These are phyloP conservation scores for Ectemnius lituratus DNA, from an alignment of 2,888 invertebrate species.

Conservation along the genomic window DNA sequence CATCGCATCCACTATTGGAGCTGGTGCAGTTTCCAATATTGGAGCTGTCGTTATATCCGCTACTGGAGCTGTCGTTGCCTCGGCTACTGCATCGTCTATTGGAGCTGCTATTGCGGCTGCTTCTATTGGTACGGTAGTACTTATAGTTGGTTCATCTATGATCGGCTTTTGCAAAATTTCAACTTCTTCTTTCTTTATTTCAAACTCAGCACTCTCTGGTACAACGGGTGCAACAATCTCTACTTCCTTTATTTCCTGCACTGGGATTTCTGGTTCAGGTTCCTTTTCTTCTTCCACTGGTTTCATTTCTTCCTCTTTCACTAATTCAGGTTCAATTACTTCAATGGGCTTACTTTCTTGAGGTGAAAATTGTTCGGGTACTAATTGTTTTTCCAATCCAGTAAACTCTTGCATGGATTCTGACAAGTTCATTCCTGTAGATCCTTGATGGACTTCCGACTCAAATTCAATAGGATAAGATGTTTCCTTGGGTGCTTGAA, in stretches of 20 bases:
- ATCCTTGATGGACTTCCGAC: background rate
- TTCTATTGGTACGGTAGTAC: slow-evolving; percentile 39
- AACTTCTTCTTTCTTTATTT: background rate
- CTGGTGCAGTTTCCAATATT: too few species aligned
- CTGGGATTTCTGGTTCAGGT: background rate
- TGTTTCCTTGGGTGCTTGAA: slow-evolving; percentile 3
- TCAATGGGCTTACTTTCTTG: slow-evolving; percentile 17
- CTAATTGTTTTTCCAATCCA: slow-evolving; percentile 65
- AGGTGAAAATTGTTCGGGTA: slow-evolving; percentile 47
- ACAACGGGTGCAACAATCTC: slow-evolving; percentile 6
- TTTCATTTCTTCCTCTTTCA: background rate
- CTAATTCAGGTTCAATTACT: slow-evolving; percentile 1
- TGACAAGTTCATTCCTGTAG: slow-evolving; percentile 58
- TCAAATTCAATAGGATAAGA: background rate
- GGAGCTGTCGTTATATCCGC: too few species aligned
- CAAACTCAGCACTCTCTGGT: slow-evolving; percentile 33
- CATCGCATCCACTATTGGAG: too few species aligned
- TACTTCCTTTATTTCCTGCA: background rate
- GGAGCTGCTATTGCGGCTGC: slow-evolving; percentile 55
- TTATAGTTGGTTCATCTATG: background rate
- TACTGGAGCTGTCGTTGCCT: slow-evolving; percentile 49
- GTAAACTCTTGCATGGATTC: slow-evolving; percentile 71
- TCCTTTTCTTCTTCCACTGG: slow-evolving; percentile 4
- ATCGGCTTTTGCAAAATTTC: slow-evolving; percentile 29
- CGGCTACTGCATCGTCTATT: slow-evolving; percentile 48